phyloP scores from a whole-genome alignment of 2,113 vertebrate species.

The Phainopepla nitens region DNA sequence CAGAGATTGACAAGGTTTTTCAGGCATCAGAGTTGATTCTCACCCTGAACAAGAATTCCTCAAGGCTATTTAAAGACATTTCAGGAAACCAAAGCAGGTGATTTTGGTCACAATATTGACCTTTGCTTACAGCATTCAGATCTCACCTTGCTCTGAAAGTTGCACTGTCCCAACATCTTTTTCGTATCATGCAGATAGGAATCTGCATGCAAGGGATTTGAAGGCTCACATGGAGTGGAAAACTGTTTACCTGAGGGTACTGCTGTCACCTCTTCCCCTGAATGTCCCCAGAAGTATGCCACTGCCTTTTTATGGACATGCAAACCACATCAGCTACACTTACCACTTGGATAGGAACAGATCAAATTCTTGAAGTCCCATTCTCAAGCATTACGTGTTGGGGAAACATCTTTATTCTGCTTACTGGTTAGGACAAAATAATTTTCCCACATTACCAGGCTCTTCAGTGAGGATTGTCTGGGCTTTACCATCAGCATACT shows the following conservation, averaged over 20 bases:
- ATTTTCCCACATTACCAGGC: rapidly evolving
- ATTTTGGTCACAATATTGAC: rapidly evolving
- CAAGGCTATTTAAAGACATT: background rate
- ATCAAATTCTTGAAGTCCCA: background rate
- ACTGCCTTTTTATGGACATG: background rate
- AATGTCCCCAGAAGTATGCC: background rate
- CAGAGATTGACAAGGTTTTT: background rate
- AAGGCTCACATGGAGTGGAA: rapidly evolving
- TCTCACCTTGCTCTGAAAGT: background rate
- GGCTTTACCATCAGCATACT: background rate
- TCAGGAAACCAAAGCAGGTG: background rate
- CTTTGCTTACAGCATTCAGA: background rate
- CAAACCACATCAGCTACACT: rapidly evolving
- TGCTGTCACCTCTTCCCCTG: background rate
- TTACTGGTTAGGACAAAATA: background rate
- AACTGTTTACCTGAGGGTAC: background rate
- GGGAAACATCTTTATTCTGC: background rate
- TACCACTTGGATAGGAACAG: background rate
- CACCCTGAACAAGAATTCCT: background rate
- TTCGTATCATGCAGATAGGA: background rate
- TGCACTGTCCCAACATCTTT: background rate
- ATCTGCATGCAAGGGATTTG: background rate
- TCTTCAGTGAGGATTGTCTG: background rate
- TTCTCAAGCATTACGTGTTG: background rate
- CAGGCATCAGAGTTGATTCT: background rate